phyloP scores from a whole-genome alignment of 2,113 vertebrate species.

The Chitala chitala region DNA sequence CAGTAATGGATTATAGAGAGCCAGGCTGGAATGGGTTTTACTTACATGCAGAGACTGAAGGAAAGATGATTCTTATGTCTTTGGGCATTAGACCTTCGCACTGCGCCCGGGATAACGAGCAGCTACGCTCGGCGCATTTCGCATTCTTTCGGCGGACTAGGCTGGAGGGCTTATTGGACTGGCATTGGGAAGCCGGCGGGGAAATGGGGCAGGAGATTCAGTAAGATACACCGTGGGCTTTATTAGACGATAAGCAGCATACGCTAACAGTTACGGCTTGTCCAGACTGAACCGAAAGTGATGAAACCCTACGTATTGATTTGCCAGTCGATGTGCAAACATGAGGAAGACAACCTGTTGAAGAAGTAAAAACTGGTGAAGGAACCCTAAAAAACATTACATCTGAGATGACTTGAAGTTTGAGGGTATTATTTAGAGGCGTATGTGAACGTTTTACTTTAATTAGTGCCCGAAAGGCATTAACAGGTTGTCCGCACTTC shows the following conservation, averaged over 20 bases:
- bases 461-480: too few relatives aligned
- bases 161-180: background rate
- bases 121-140: background rate
- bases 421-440: background rate
- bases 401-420: background rate
- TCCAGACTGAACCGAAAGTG: background rate
- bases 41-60: background rate
- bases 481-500: too few relatives aligned
- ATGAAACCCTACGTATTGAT: background rate
- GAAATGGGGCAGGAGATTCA: background rate
- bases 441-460: too few relatives aligned
- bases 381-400: background rate
- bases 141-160: background rate
- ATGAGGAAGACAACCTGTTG: background rate
- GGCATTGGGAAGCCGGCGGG: background rate
- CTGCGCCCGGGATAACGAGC: background rate
- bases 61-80: background rate
- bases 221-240: background rate
- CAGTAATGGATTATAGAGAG: slow-evolving; percentile 1
- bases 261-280: background rate
- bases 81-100: background rate
- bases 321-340: background rate
- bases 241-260: background rate
- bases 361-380: background rate
- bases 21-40: background rate